Evolutionary conservation across 2,113 vertebrate genomes (phyloP), one percentile per base, ranked within the genome.

Genomic region (Serilophus lunatus): DNA sequence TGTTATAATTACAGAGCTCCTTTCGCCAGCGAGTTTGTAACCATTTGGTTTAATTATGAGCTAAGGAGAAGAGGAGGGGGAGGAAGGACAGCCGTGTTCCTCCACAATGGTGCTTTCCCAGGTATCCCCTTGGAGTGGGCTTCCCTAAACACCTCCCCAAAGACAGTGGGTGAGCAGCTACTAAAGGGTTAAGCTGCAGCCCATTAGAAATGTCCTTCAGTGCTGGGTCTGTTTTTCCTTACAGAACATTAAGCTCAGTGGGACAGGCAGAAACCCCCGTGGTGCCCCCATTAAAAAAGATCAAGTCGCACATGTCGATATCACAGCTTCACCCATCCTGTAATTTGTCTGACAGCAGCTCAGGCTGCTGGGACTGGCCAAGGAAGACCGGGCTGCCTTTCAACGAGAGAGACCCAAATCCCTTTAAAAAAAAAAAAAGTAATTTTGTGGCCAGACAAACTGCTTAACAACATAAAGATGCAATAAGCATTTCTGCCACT

Each of bases 211-310:
- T 91, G 97, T 96, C 98, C 98, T 98, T 97, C 96, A 95, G 98
- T 96, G 97, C 95, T 85, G 94, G 95, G 96, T 96, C 98, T 98
- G 97, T 98, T 98, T 98, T 97, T 97, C 97, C 98, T 97, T 98
- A 97, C 96, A 98, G 97, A 98, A 98, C 95, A 98, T 98, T 98
- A 97, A 98, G 98, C 98, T 98, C 98, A 98, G 98, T 98, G 98
- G 98, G 98, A 97, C 98, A 97, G 97, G 97, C 97, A 97, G 98
- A 97, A 98, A 97, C 97, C 97, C 98, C 98, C 56, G 95, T 94
- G 69, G 98, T 97, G 97, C 86, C 98, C 98, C 98, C 97, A 98
- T 98, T 98, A 99, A 97, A 98, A 97, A 91, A 97, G 98, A 98
- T 98, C 98, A 98, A 98, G 98, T 97, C 97, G 92, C 98, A 98